Conservation (phyloP, 2,888 invertebrate species). For the Caenorhabditis angaria region DNA sequence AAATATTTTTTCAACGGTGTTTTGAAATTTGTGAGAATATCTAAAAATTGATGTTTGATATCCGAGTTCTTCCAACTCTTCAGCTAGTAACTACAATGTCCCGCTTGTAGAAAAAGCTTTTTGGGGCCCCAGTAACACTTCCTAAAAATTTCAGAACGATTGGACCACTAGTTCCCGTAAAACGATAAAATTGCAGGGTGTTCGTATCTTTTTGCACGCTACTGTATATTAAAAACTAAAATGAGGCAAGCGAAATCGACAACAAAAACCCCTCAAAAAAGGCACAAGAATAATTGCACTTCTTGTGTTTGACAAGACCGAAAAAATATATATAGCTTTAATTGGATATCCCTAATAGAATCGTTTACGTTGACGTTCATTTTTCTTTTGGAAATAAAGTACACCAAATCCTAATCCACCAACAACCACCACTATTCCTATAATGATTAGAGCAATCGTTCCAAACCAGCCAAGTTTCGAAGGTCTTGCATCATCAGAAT, state of each 20-base stretch:
- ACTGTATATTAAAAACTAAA: not conserved
- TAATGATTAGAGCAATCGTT: conserved; percentile 83
- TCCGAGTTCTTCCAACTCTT: no score
- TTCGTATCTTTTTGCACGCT: no score
- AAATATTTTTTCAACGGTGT: no score
- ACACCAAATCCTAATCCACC: conserved; percentile 87
- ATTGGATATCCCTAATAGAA: conserved; percentile 77
- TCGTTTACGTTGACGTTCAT: conserved; percentile 87
- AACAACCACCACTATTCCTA: conserved; percentile 84
- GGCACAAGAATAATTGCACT: conserved; percentile 2
- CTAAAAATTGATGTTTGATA: no score
- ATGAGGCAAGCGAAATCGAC: not conserved
- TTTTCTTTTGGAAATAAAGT: conserved; percentile 90
- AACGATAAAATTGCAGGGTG: no score
- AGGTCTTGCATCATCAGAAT: conserved; percentile 87
- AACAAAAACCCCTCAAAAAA: not conserved
- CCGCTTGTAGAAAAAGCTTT: no score
- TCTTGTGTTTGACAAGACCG: not conserved
- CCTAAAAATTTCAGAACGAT: no score
- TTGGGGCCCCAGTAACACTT: no score
- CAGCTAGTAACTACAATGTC: no score
- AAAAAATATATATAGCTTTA: not conserved
- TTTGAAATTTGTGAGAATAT: no score
- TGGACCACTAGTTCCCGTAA: no score
- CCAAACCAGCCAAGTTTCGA: conserved; percentile 85